Evolutionary conservation across 2,888 invertebrate species (phyloP), one percentile per base, ranked within the genome.

Genomic region (Cataglyphis albicans): DNA sequence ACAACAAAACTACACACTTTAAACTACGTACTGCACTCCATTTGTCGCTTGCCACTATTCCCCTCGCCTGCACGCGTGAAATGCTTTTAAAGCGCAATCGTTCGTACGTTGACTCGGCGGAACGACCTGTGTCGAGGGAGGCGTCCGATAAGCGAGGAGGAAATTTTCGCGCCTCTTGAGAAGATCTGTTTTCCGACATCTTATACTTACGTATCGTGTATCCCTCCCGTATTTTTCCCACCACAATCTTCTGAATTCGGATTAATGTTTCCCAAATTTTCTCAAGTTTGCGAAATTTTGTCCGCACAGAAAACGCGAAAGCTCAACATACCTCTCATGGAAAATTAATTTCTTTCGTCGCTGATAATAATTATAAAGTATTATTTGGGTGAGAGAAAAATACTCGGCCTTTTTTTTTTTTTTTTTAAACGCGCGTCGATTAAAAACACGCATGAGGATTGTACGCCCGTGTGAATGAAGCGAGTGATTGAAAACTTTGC

Each of bases 71-170:
- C 38, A 52, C 59, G 72, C 83, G 81, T 80, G 82, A 88, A 83
- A 87, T 78, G 83, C 88, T 75, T 84, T 82, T 61, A 82, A 87
- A 88, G 88, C 73, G 88, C 89, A 86, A 86, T 89, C 88, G 86
- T 86, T 76, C 84, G 88, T 89, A 75, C 88, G 82, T 88, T 88
- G 89, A 88, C 88, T 88, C 87, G 81, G 65, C 67, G 59, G 15
- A 72, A 76, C 44, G 82, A 74, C 41, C 41, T 75, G 63, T 61
- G 21, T 25, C 55, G 57, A 70, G 64, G 82, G 68, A 81, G 82
- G 81, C 72, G 75, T 75, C 68, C 32, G 73, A 67, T 76, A 76
- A 35, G 65, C 68, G 83, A 44, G 7, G 25, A 83, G 85, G 82
- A 70, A 73, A 55, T 63, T 80, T 81, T 52, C 70, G 38, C 41